Evolutionary conservation across 2,113 vertebrate species (phyloP).

Genomic region (Verasper variegatus): DNA sequence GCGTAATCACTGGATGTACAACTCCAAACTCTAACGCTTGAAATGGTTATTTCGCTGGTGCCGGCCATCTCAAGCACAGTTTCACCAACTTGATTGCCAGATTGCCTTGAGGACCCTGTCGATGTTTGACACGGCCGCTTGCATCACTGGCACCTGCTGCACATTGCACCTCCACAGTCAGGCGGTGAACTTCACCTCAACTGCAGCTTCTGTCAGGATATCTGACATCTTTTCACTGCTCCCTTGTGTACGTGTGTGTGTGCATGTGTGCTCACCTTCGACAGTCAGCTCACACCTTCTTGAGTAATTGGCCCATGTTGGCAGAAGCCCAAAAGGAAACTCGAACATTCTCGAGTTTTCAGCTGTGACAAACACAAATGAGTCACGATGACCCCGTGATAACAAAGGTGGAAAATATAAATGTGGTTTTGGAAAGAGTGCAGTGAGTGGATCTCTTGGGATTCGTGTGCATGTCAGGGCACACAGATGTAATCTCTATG

Average conservation of each 20-base stretch:
- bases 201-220: background rate
- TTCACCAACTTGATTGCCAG: conserved; percentile 4
- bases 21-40: background rate
- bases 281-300: background rate
- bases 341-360: conserved; percentile 16
- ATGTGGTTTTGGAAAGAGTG: too few relatives aligned
- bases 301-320: background rate
- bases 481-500: conserved; percentile 8
- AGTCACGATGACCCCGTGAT: background rate
- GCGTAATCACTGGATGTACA: too few relatives aligned
- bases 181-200: conserved; percentile 3
- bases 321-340: background rate
- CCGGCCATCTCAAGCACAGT: background rate
- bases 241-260: conserved; percentile 1
- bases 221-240: background rate
- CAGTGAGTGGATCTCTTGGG: too few relatives aligned
- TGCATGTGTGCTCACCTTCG: background rate
- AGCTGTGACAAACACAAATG: background rate
- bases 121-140: conserved; percentile 59
- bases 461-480: too few relatives aligned
- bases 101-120: conserved; percentile 35
- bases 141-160: conserved; percentile 16
- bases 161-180: conserved; percentile 9
- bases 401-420: too few relatives aligned
- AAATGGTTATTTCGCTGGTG: background rate